These are phyloP conservation scores for Alexandromys fortis DNA, from an alignment of 2,113 vertebrate genomes.

Conservation along the genomic window DNA sequence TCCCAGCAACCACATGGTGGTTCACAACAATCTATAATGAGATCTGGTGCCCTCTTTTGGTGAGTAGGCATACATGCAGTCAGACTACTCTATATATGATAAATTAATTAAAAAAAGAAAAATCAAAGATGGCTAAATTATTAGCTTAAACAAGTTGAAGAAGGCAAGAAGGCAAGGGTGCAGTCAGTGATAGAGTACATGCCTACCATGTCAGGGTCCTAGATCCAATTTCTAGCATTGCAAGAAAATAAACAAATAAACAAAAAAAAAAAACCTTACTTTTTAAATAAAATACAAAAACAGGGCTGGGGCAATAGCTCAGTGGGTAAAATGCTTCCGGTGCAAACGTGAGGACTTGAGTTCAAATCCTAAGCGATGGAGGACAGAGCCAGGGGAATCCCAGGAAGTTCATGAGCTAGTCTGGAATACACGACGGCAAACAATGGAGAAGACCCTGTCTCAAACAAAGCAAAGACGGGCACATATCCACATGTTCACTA, in stretches of 20 bases:
- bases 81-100: no score
- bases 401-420: neutral
- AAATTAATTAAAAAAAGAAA: no score
- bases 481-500: neutral
- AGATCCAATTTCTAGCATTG: neutral
- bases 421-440: no score
- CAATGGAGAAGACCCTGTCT: no score
- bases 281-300: neutral
- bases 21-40: no score
- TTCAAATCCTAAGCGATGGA: neutral
- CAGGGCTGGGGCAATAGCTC: neutral
- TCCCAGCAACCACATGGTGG: no score
- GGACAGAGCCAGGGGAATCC: neutral
- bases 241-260: neutral
- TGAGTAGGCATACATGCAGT: no score
- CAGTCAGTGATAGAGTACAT: neutral
- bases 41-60: no score
- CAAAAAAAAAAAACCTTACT: neutral
- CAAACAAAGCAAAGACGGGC: no score
- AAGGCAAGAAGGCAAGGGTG: slow-evolving; percentile 7
- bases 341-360: neutral
- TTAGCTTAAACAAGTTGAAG: neutral
- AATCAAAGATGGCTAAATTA: slow-evolving; percentile 1
- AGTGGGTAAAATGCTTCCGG: neutral
- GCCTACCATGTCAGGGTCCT: neutral